Evolutionary conservation across 2,113 vertebrate genomes (phyloP).

Genomic region (Chloropsis cyanopogon): DNA sequence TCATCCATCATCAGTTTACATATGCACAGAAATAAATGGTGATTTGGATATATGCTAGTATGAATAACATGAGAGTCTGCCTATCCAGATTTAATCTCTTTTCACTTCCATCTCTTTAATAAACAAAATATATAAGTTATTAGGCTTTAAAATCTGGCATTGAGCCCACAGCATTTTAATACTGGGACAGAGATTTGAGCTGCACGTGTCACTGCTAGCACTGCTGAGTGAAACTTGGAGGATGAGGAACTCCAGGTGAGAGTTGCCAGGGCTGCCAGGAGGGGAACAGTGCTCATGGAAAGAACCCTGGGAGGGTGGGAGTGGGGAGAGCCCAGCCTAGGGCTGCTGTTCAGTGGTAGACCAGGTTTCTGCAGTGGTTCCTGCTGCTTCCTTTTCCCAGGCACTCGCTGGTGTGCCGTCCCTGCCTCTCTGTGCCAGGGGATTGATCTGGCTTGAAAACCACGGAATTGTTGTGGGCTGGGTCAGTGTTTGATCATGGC

Average conservation of each 20-base stretch:
- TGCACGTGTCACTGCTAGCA: neutral
- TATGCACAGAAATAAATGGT: neutral
- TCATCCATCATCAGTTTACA: neutral
- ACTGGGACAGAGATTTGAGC: neutral
- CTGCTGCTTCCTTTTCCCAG: neutral
- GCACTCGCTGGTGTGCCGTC: neutral
- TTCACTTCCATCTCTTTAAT: neutral
- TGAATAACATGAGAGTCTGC: neutral
- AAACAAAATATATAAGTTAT: neutral
- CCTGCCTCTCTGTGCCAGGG: neutral
- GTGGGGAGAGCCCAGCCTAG: neutral
- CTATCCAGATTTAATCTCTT: neutral
- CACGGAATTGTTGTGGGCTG: neutral
- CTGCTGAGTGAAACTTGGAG: neutral
- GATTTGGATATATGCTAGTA: neutral
- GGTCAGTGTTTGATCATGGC: neutral
- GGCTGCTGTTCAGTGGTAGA: neutral
- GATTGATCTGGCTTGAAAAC: neutral
- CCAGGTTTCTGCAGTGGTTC: neutral
- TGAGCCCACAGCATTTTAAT: neutral
- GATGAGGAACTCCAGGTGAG: neutral
- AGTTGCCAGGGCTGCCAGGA: neutral
- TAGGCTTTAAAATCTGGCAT: neutral
- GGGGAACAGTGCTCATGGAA: rapidly evolving
- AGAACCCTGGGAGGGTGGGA: too few relatives aligned